Evolutionary conservation across 2,888 invertebrate genomes (phyloP).

Genomic region (Invenusta paracnida): DNA sequence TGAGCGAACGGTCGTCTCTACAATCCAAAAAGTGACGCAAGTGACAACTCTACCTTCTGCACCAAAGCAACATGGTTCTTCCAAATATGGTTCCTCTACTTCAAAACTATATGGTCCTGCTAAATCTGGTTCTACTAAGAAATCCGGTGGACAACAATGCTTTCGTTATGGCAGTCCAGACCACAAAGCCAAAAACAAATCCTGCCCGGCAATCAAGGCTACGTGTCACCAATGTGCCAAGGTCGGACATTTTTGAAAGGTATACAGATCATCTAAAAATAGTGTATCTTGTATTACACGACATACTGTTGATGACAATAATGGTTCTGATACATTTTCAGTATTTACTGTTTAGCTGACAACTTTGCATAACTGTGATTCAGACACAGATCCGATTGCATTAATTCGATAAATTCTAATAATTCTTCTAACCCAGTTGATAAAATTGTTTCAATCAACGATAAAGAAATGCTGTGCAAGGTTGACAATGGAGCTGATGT

Average conservation of each 20-base stretch:
- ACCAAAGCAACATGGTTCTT: neutral
- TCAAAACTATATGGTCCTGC: neutral
- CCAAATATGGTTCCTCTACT: too few relatives aligned
- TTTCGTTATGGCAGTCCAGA: neutral
- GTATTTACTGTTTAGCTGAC: constrained; percentile 13
- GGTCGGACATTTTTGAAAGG: neutral
- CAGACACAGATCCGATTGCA: constrained; percentile 14
- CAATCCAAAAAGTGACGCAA: neutral
- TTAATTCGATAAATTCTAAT: constrained; percentile 14
- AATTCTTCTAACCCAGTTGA: constrained; percentile 6
- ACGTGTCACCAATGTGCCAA: neutral
- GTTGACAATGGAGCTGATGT: constrained; percentile 30
- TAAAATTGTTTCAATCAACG: constrained; percentile 20
- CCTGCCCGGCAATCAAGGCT: neutral
- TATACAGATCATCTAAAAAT: neutral
- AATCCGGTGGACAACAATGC: neutral
- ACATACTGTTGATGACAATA: constrained; percentile 17
- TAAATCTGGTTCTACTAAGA: neutral
- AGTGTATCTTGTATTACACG: constrained; percentile 1
- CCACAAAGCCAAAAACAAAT: neutral
- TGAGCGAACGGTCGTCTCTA: neutral
- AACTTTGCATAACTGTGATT: neutral
- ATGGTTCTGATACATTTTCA: constrained; percentile 8
- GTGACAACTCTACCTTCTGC: neutral
- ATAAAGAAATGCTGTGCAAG: constrained; percentile 10